Evolutionary conservation across 2,888 invertebrate species (phyloP), one percentile per base, ranked within the genome.

Genomic region (Papilio demoleus): DNA sequence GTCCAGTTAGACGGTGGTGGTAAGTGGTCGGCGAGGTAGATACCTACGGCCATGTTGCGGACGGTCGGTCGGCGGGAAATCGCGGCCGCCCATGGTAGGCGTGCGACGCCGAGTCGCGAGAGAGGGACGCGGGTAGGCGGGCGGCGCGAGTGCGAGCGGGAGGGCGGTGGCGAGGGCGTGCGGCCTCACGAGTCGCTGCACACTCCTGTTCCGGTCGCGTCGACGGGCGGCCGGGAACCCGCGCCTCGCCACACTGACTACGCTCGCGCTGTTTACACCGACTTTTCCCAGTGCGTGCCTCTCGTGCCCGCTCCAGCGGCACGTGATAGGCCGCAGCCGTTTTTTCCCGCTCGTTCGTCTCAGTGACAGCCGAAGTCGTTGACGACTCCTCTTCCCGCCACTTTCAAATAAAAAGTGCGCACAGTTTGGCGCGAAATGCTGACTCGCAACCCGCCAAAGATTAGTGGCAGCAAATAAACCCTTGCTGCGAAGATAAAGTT

Each of bases 81-180:
- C 89, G 90, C 91, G 85, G 92, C 91, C 92, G 91, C 90, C 92
- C 91, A 92, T 90, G 90, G 91, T 90, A 91, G 92, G 92, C 90
- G 90, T 86, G 84, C 87, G 88, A 83, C 88, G 84, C 83, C 83
- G 77, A 77, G 80, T 77, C 76, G 85, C 70, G 79, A 67, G 85
- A 91, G 80, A 73, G 81, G 87, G 88, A 90, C 77, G 79, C 82
- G 72, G 77, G 73, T 76, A 87, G 76, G 78, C 71, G 72, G 70
- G 45, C 60, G 68, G 71, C 67, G 72, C 77, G 71, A 70, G 88
- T 72, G 79, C 72, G 86, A 90, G 83, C 71, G 88, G 85, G 90
- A 89, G 76, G 78, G 77, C 92, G 92, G 88, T 88, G 90, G 90
- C 85, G 92, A 93, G 92, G 92, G 93, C 93, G 93, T 91, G 80